Evolutionary conservation across 2,888 invertebrate species (phyloP), one percentile per base, ranked within the genome.

Genomic region (Folsomia manolachei): DNA sequence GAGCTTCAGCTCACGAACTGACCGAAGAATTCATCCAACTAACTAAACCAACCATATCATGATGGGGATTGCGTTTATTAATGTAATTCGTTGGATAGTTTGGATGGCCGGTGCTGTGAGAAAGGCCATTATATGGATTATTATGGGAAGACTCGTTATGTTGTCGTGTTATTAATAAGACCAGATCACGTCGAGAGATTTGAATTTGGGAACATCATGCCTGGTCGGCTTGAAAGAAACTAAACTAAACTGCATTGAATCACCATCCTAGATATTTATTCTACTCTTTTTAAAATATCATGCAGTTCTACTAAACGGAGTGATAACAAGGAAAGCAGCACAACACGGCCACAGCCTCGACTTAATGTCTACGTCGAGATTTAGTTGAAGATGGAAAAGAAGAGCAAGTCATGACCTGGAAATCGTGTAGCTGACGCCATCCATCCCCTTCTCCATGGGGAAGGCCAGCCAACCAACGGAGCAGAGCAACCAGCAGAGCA

Each of bases 381-480:
- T 65, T 18, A 18, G 23, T 65, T 18, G 19, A 23, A 53, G 67
- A 67, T 67, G n/a, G 21, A 52, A 52, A 26, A 23, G 18, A 25
- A 23, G 19, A 24, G 56, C 53, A 71, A 71, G 56, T 64, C 56
- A 61, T 64, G 67, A 67, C 60, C 67, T 23, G 60, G 60, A 71
- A 56, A 67, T 67, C 67, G 67, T 67, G 65, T 60, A 71, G 65
- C 71, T 27, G 64, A 65, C 71, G 71, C 71, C 71, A 71, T 71
- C 71, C 64, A 4, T n/a, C n/a, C n/a, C n/a, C 51, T 56, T 63
- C 63, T 70, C 69, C 69, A 27, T 1, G 27, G 62, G 69, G 69
- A 24, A 69, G 61, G n/a, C 2, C n/a, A n/a, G n/a, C n/a, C n/a
- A n/a, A n/a, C n/a, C n/a, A n/a, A n/a, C n/a, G n/a, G n/a, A n/a